Evolutionary conservation across 2,797 vertebrate species (phyloP).

Genomic region (Onychomys leucogaster): DNA sequence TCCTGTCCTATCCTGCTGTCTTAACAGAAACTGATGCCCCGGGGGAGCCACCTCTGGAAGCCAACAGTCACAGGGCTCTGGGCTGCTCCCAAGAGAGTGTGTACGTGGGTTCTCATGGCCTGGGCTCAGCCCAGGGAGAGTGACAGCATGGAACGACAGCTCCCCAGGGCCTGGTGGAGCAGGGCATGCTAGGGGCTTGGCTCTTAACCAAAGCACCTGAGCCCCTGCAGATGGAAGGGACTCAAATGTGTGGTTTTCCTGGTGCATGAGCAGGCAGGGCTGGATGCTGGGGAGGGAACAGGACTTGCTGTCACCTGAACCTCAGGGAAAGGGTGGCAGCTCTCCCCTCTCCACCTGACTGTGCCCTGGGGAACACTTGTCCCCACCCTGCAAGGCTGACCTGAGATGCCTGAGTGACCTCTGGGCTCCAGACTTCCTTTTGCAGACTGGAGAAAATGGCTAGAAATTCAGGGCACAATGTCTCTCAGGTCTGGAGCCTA

Average conservation of each 20-base stretch:
- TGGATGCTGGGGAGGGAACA: neutral
- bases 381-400: neutral
- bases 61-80: neutral
- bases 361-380: neutral
- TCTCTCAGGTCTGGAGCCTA: neutral
- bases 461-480: neutral
- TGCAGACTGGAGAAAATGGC: neutral
- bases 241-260: conserved; percentile 72
- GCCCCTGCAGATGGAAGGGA: neutral
- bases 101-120: neutral
- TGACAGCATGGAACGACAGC: neutral
- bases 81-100: neutral
- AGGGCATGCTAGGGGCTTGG: neutral
- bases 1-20: neutral
- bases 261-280: conserved; percentile 5
- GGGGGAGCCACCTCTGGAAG: neutral
- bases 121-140: neutral
- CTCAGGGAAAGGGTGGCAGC: neutral
- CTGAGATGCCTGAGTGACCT: neutral
- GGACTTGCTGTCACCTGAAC: neutral
- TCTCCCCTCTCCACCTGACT: neutral
- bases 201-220: neutral
- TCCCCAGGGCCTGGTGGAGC: neutral
- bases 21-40: neutral
- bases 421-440: neutral